Conservation (phyloP, 2,888 invertebrate species). For the Mallateleia sp. region DNA sequence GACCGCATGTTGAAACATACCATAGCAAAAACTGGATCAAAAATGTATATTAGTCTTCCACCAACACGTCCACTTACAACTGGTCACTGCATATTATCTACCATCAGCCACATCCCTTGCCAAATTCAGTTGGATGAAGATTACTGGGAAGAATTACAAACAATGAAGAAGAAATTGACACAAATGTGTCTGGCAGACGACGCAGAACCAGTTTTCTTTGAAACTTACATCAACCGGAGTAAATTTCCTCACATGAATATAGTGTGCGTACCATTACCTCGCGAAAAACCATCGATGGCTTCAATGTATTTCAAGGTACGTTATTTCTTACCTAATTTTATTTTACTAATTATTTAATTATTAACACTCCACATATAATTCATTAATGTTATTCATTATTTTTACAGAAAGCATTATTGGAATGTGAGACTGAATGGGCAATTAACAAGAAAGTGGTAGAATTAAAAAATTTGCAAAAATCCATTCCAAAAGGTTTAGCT, state of each 20-base stretch:
- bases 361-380: too few relatives aligned
- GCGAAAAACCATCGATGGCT: conserved; percentile 96
- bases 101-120: conserved; percentile 95
- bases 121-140: conserved; percentile 97
- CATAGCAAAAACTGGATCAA: conserved; percentile 94
- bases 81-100: conserved; percentile 96
- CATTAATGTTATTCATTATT: background rate
- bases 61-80: conserved; percentile 94
- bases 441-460: conserved; percentile 97
- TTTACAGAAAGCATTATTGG: conserved; percentile 96
- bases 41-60: conserved; percentile 96
- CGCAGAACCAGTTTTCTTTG: conserved; percentile 97
- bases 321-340: conserved; percentile 3
- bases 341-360: conserved; percentile 11
- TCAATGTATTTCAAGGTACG: conserved; percentile 97
- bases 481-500: conserved; percentile 97
- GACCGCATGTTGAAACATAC: conserved; percentile 95
- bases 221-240: conserved; percentile 94
- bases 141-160: conserved; percentile 96
- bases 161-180: conserved; percentile 94
- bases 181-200: conserved; percentile 94
- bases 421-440: conserved; percentile 98
- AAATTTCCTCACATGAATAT: conserved; percentile 95
- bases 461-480: conserved; percentile 93
- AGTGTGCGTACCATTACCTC: conserved; percentile 96